Evolutionary conservation across 2,113 vertebrate species (phyloP).

Genomic region (Antigone vipio): DNA sequence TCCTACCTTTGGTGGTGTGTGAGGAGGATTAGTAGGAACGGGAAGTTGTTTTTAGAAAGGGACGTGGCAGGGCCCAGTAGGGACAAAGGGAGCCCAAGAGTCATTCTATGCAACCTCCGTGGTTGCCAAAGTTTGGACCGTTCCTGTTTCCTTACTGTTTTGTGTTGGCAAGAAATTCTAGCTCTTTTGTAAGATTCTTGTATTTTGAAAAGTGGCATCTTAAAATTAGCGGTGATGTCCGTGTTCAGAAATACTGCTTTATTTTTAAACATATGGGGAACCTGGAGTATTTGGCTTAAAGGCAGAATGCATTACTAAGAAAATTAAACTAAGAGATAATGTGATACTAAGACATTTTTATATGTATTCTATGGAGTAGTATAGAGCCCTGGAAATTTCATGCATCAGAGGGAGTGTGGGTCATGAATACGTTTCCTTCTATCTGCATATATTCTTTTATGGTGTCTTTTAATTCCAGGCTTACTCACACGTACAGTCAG

Average conservation of each 20-base stretch:
- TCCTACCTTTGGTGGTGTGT: background rate
- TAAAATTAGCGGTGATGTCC: background rate
- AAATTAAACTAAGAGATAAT: background rate
- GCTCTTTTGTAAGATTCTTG: background rate
- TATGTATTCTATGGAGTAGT: background rate
- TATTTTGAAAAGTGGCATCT: background rate
- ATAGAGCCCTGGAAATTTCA: background rate
- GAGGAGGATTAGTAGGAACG: background rate
- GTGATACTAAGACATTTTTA: background rate
- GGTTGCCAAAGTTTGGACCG: background rate
- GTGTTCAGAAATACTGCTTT: background rate
- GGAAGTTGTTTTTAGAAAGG: background rate
- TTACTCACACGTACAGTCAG: slow-evolving; percentile 84
- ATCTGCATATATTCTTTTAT: background rate
- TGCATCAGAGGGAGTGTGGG: background rate
- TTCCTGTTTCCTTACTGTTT: background rate
- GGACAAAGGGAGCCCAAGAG: background rate
- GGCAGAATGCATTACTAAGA: background rate
- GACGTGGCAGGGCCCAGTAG: background rate
- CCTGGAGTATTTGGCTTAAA: background rate
- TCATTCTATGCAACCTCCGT: fast-evolving
- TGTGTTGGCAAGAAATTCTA: background rate
- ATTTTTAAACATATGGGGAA: background rate
- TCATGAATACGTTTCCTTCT: background rate
- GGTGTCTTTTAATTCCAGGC: slow-evolving; percentile 72